phyloP scores from a whole-genome alignment of 2,797 vertebrate species.

The Xiphorhynchus erythropygius region DNA sequence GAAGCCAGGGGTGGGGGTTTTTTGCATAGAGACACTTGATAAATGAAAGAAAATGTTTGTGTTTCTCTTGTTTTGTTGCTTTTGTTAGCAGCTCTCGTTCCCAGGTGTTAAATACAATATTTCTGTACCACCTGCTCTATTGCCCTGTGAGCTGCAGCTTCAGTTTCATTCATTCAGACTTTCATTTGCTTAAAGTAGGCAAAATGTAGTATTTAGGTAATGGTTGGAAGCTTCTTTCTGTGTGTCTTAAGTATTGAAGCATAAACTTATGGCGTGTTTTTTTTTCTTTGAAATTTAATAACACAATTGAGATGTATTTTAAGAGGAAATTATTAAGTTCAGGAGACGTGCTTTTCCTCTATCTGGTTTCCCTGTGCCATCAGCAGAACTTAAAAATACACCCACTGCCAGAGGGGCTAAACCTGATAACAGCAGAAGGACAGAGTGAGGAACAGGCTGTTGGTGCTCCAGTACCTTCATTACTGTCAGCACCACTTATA shows the following conservation, averaged over 20 bases:
- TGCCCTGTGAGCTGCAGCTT: not conserved
- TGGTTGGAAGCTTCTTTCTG: not conserved
- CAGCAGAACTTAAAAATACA: not conserved
- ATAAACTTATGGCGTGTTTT: not conserved
- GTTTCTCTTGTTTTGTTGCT: not conserved
- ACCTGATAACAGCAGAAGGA: not conserved
- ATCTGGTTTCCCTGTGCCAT: rapidly evolving
- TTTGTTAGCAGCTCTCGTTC: not conserved
- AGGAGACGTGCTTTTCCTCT: not conserved
- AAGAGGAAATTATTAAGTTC: not conserved
- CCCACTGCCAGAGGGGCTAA: not conserved
- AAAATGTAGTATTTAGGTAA: not conserved
- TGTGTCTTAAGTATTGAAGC: not conserved
- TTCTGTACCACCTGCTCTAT: not conserved
- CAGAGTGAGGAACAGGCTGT: not conserved
- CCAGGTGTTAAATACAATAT: not conserved
- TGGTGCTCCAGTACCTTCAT: not conserved
- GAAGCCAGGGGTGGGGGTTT: not conserved
- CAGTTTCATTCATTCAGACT: not conserved
- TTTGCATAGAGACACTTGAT: not conserved
- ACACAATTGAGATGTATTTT: not conserved
- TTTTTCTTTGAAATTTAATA: not conserved
- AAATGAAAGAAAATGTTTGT: not conserved
- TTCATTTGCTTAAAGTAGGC: not conserved
- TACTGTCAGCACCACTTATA: not conserved